phyloP scores from a whole-genome alignment of 2,797 vertebrate genomes.

The Serranus cabrilla region DNA sequence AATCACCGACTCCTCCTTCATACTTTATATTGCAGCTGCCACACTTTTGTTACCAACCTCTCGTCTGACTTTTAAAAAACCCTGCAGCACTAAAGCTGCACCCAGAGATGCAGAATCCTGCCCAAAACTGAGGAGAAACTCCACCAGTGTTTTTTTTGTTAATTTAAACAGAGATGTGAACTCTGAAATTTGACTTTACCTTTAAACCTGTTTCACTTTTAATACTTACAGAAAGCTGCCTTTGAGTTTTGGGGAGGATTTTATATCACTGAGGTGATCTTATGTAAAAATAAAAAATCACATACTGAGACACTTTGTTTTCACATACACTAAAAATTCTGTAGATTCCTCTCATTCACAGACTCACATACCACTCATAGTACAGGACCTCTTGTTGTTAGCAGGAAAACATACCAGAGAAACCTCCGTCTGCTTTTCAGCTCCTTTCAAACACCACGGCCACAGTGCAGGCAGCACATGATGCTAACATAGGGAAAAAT shows the following conservation, averaged over 20 bases:
- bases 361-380: background rate
- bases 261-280: slow-evolving; percentile 25
- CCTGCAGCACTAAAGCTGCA: slow-evolving; percentile 24
- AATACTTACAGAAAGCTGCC: slow-evolving; percentile 7
- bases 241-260: slow-evolving; percentile 30
- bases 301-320: slow-evolving; percentile 46
- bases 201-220: background rate
- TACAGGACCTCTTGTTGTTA: background rate
- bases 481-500: slow-evolving; percentile 10
- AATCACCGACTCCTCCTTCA: slow-evolving; percentile 32
- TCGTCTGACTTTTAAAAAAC: background rate
- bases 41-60: slow-evolving; percentile 4
- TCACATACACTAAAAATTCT: slow-evolving; percentile 45
- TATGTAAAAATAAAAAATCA: slow-evolving; percentile 1
- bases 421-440: background rate
- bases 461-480: slow-evolving; percentile 1
- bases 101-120: slow-evolving; percentile 33
- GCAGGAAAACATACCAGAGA: background rate
- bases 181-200: background rate
- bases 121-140: slow-evolving; percentile 10
- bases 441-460: background rate
- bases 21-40: slow-evolving; percentile 23
- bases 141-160: background rate
- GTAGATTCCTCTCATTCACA: slow-evolving; percentile 19
- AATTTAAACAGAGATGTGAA: slow-evolving; percentile 1